phyloP scores from a whole-genome alignment of 1,140 invertebrate genomes.

The Drosophila subpulchrella region DNA sequence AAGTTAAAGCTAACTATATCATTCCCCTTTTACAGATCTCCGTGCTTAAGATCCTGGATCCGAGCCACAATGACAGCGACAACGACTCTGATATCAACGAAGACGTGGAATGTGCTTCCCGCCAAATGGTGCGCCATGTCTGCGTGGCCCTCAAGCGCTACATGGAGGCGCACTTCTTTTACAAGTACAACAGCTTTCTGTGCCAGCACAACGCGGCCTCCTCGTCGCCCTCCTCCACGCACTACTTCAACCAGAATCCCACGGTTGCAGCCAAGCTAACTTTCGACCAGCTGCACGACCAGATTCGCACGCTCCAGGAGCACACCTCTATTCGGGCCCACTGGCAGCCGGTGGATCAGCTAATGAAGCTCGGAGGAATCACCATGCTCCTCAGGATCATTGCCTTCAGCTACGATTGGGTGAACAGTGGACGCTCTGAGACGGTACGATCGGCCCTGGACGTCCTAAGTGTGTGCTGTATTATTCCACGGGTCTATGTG shows the following conservation, averaged over 20 bases:
- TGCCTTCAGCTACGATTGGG: slow-evolving; percentile 96
- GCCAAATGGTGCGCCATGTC: slow-evolving; percentile 97
- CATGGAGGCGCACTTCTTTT: slow-evolving; percentile 95
- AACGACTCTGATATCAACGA: slow-evolving; percentile 89
- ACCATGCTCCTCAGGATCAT: slow-evolving; percentile 93
- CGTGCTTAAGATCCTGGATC: slow-evolving; percentile 86
- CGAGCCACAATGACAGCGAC: slow-evolving; percentile 90
- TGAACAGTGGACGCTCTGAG: slow-evolving; percentile 93
- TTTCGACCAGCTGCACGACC: slow-evolving; percentile 92
- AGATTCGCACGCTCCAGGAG: slow-evolving; percentile 93
- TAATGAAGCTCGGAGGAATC: slow-evolving; percentile 93
- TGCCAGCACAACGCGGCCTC: slow-evolving; percentile 83
- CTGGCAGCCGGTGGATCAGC: slow-evolving; percentile 95
- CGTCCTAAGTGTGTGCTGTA: slow-evolving; percentile 94
- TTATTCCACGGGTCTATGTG: slow-evolving; percentile 94
- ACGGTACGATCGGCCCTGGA: slow-evolving; percentile 95
- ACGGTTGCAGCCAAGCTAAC: slow-evolving; percentile 85
- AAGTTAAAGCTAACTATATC: background rate
- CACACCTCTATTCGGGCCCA: slow-evolving; percentile 90
- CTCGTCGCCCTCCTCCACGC: slow-evolving; percentile 28
- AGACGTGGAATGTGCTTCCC: slow-evolving; percentile 95
- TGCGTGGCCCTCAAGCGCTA: slow-evolving; percentile 96
- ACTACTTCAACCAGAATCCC: slow-evolving; percentile 65
- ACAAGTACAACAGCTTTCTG: slow-evolving; percentile 93
- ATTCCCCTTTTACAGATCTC: slow-evolving; percentile 88